phyloP scores from a whole-genome alignment of 2,888 invertebrate genomes.

The Mimachlamys varia region DNA sequence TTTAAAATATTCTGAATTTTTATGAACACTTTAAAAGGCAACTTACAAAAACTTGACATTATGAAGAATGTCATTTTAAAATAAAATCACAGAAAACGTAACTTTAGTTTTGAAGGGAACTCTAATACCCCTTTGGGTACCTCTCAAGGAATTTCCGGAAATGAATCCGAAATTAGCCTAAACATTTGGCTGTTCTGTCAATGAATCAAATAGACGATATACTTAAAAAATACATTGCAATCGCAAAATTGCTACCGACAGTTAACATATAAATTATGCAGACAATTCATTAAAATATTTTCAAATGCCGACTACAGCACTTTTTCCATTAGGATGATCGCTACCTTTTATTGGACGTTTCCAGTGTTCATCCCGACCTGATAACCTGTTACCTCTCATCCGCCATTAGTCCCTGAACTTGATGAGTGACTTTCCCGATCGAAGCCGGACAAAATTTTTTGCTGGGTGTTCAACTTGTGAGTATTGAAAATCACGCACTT shows the following conservation, averaged over 20 bases:
- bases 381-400: slow-evolving; percentile 23
- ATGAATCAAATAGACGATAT: not conserved
- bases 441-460: not conserved
- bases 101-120: not conserved
- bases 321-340: not conserved
- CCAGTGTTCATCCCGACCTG: not conserved
- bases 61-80: no score
- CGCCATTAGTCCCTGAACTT: slow-evolving; percentile 29
- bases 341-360: not conserved
- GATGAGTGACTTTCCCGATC: slow-evolving; percentile 24
- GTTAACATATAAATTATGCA: not conserved
- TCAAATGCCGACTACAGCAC: not conserved
- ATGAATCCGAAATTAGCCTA: slow-evolving; percentile 29
- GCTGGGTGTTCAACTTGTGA: slow-evolving; percentile 11
- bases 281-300: not conserved
- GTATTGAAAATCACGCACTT: not conserved
- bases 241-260: not conserved
- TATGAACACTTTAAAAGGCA: no score
- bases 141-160: slow-evolving; percentile 4
- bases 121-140: not conserved
- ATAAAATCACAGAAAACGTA: no score
- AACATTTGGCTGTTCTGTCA: slow-evolving; percentile 22
- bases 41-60: no score
- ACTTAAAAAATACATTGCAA: not conserved
- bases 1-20: no score